phyloP scores from a whole-genome alignment of 2,888 invertebrate genomes.

The Criorhina ranunculi region DNA sequence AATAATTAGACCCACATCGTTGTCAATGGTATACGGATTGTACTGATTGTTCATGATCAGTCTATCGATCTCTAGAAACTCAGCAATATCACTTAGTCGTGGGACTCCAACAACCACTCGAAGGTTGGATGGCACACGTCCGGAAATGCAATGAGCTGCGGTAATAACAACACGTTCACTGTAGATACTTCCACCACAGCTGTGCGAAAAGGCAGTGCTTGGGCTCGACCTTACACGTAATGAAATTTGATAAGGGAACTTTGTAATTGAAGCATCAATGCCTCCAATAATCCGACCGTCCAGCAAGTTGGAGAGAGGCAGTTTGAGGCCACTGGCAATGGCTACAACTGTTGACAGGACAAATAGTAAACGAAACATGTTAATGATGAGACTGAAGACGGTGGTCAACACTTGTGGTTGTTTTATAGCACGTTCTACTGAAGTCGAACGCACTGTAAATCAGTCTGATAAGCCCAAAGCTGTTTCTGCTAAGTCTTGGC shows the following conservation, averaged over 20 bases:
- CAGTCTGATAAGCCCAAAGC: not conserved
- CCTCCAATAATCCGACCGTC: constrained; percentile 77
- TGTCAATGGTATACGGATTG: constrained; percentile 84
- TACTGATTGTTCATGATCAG: constrained; percentile 67
- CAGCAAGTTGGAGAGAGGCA: constrained; percentile 3
- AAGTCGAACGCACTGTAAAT: not conserved
- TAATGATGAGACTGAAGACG: not conserved
- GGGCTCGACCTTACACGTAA: constrained; percentile 27
- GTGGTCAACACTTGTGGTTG: not conserved
- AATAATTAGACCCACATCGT: constrained; percentile 86
- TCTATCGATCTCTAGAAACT: constrained; percentile 78
- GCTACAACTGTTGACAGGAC: not conserved
- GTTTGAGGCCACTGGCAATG: constrained; percentile 3
- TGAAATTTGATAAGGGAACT: constrained; percentile 71
- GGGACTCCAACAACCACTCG: constrained; percentile 80
- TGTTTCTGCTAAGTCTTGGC: not conserved
- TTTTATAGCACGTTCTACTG: not conserved
- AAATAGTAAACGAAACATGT: constrained; percentile 28
- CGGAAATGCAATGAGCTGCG: constrained; percentile 79
- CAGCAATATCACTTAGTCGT: constrained; percentile 77
- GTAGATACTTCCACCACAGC: constrained; percentile 46
- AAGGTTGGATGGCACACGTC: constrained; percentile 79
- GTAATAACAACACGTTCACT: constrained; percentile 15
- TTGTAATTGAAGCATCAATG: constrained; percentile 45
- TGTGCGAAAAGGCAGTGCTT: constrained; percentile 23